A percentile compares a stretch with the other conserved stretches of the same genome.
Conservation (phyloP, 1,140 invertebrate genomes). For the Diabrotica undecimpunctata region DNA sequence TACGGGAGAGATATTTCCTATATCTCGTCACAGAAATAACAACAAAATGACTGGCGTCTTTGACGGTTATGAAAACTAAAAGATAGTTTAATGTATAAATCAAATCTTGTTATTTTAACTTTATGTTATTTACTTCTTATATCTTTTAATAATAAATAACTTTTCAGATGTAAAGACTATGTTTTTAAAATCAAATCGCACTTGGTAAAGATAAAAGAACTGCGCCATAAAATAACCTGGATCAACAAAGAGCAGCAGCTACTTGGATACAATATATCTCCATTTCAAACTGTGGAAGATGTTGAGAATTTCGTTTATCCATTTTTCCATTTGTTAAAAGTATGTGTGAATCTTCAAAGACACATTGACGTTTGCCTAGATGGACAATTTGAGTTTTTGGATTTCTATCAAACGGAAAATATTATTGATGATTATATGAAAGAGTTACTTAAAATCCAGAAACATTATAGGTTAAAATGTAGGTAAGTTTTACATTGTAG, state of each 20-base stretch:
- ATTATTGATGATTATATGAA: constrained; percentile 69
- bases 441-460: constrained; percentile 74
- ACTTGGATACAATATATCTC: constrained; percentile 73
- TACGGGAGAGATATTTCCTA: too few relatives aligned
- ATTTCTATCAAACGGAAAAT: constrained; percentile 67
- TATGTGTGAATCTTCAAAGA: constrained; percentile 70
- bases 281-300: constrained; percentile 72
- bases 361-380: constrained; percentile 85
- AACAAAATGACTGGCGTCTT: too few relatives aligned
- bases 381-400: constrained; percentile 82
- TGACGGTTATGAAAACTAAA: too few relatives aligned
- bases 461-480: constrained; percentile 74
- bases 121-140: too few relatives aligned
- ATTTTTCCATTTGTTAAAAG: constrained; percentile 62
- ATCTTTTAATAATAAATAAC: too few relatives aligned
- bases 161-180: constrained; percentile 57
- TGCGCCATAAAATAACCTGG: constrained; percentile 72
- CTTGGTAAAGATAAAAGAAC: constrained; percentile 68
- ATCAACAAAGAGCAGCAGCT: constrained; percentile 86
- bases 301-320: constrained; percentile 65
- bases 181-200: constrained; percentile 69
- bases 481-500: constrained; percentile 22
- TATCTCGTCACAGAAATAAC: too few relatives aligned
- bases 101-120: too few relatives aligned
- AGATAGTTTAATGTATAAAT: too few relatives aligned